phyloP scores from a whole-genome alignment of 2,888 invertebrate species.

The Cosmopolites sordidus region DNA sequence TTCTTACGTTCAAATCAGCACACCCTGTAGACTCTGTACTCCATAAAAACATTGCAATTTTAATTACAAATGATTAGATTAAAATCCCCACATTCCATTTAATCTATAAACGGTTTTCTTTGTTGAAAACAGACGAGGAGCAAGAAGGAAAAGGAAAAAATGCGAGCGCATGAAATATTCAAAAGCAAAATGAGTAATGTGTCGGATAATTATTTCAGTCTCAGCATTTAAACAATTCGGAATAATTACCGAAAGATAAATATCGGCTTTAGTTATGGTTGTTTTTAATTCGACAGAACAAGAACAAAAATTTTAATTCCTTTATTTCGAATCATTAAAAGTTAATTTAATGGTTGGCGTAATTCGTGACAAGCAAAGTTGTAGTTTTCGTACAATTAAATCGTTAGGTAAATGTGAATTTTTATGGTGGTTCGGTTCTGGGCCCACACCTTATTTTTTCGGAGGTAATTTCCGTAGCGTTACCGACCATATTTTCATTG shows the following conservation, averaged over 20 bases:
- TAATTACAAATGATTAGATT: no score
- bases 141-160: no score
- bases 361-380: slow-evolving; percentile 38
- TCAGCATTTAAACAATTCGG: slow-evolving; percentile 11
- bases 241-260: slow-evolving; percentile 30
- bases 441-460: slow-evolving; percentile 33
- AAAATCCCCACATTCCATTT: no score
- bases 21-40: no score
- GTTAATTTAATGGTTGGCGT: slow-evolving; percentile 43
- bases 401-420: slow-evolving; percentile 44
- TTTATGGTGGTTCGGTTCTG: slow-evolving; percentile 33
- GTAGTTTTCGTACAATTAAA: slow-evolving; percentile 40
- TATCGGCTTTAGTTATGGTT: slow-evolving; percentile 25
- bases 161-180: no score
- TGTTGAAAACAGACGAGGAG: no score
- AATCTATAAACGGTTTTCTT: no score
- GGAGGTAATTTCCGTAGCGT: slow-evolving; percentile 35
- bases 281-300: slow-evolving; percentile 32
- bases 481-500: slow-evolving; percentile 13
- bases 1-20: no score
- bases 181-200: slow-evolving; percentile 6
- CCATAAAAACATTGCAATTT: no score
- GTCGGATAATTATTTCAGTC: slow-evolving; percentile 19
- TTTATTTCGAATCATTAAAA: slow-evolving; percentile 42
- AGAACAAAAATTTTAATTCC: slow-evolving; percentile 36